Conservation (phyloP, 2,888 invertebrate genomes). For the Lepidocyrtoides sp. region DNA sequence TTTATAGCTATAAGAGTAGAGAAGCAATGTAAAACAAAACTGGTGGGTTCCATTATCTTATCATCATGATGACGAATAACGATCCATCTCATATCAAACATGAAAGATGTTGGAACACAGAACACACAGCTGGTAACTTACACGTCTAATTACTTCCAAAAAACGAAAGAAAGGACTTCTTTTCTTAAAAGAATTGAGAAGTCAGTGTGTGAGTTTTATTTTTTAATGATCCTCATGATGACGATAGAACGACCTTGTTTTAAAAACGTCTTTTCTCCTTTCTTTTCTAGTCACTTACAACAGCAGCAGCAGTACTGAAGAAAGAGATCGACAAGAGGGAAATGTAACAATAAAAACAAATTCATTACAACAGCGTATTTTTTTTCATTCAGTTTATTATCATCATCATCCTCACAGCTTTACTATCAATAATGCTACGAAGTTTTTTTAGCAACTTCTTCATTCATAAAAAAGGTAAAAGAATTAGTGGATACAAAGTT, state of each 20-base stretch:
- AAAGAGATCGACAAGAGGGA: no score
- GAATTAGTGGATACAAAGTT: no score
- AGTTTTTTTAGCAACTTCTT: background rate
- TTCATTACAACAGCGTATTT: no score
- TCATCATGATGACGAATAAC: background rate
- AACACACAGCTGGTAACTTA: slow-evolving; percentile 36
- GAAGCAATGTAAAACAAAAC: background rate
- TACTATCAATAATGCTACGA: no score
- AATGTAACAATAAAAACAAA: no score
- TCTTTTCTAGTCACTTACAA: background rate
- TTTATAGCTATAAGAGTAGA: background rate
- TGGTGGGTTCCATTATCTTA: background rate
- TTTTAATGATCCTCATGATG: slow-evolving; percentile 8
- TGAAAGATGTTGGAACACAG: background rate
- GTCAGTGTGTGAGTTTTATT: slow-evolving; percentile 10
- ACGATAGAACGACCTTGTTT: background rate
- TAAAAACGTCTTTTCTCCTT: background rate
- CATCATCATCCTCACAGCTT: background rate
- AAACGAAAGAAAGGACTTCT: background rate
- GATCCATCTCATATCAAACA: background rate
- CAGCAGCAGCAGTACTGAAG: background rate
- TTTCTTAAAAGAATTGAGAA: background rate
- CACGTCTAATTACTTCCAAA: background rate
- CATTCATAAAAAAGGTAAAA: slow-evolving; percentile 11
- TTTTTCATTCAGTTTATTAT: no score